Percentiles rank a stretch among this genome's conserved stretches.
Evolutionary conservation across 2,888 invertebrate genomes (phyloP).

Genomic region (Lepidocyrtinus sp.): DNA sequence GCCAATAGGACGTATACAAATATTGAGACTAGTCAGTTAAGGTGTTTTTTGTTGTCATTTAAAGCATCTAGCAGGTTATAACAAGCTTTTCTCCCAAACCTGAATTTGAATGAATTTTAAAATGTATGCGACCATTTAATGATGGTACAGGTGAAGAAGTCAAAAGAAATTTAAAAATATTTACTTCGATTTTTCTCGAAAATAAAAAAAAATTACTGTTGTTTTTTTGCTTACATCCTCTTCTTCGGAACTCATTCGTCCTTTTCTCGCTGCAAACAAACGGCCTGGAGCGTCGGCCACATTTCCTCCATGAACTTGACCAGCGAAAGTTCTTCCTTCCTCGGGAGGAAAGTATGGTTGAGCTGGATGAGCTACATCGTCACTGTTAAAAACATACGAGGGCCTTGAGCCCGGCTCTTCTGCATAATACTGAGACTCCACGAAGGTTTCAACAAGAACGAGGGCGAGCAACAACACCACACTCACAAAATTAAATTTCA

Average conservation of each 20-base stretch:
- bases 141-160: neutral
- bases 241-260: slow-evolving; percentile 12
- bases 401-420: neutral
- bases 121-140: neutral
- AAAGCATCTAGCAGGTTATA: too few relatives aligned
- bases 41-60: too few relatives aligned
- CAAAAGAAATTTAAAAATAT: neutral
- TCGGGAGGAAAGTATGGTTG: neutral
- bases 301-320: neutral
- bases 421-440: slow-evolving; percentile 48
- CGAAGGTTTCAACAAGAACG: slow-evolving; percentile 43
- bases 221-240: slow-evolving; percentile 30
- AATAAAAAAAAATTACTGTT: too few relatives aligned
- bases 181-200: too few relatives aligned
- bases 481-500: slow-evolving; percentile 39
- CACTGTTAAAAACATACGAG: neutral
- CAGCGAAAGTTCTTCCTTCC: neutral
- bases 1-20: too few relatives aligned
- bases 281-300: neutral
- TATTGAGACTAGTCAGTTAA: too few relatives aligned
- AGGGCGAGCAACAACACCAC: slow-evolving; percentile 40
- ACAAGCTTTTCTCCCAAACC: slow-evolving; percentile 9
- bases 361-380: neutral
- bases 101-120: slow-evolving; percentile 23
- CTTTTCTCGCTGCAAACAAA: neutral